Base-by-base conservation (phyloP, 2,113 vertebrate genomes). In the Rhadina sibilatrix region DNA sequence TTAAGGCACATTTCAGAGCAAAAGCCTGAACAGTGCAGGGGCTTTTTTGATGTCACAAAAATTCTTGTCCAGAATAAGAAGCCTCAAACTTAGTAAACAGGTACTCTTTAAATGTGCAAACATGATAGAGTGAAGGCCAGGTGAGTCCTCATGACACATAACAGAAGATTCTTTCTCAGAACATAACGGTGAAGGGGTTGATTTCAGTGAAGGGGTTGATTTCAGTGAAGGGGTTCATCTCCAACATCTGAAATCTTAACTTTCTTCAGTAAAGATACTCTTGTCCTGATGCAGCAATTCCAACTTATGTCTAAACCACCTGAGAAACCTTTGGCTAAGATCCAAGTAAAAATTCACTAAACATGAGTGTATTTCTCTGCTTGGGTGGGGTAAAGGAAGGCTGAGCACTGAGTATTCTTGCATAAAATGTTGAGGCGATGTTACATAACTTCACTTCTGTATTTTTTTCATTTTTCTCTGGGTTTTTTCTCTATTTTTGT, bases 241-340 rank as follows among this genome's bases (percentile, higher is more conserved):
- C 57, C 40, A 28, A 6, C 11, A 10, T 68, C n/a, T 56, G 17
- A 19, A 33, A 40, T 79, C 49, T 79, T 31, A 28, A 0, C 72
- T 83, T 44, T 68, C 17, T 75, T 71, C 5, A 6, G 59, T 24
- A 49, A 15, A 82, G 53, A 30, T 47, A 35, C 24, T 61, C 12
- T 37, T 57, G 18, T 33, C 69, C 14, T 11, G 3, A 2, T 69
- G 12, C 33, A 42, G 25, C 14, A 74, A 80, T 35, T 53, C 59
- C 5, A 5, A 0, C 0, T 0, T n/a, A 4, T 25, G 12, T 56
- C 14, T 12, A 64, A 89, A 50, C 27, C 52, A 30, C 61, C 66
- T 22, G 35, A 76, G 46, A 71, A 92, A 50, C 33, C 33, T 70
- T 49, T 64, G 50, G 13, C 6, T 20, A 24, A 79, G 46, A 37